These are phyloP conservation scores for Rapana venosa DNA, from an alignment of 2,888 invertebrate genomes.

Conservation along the genomic window DNA sequence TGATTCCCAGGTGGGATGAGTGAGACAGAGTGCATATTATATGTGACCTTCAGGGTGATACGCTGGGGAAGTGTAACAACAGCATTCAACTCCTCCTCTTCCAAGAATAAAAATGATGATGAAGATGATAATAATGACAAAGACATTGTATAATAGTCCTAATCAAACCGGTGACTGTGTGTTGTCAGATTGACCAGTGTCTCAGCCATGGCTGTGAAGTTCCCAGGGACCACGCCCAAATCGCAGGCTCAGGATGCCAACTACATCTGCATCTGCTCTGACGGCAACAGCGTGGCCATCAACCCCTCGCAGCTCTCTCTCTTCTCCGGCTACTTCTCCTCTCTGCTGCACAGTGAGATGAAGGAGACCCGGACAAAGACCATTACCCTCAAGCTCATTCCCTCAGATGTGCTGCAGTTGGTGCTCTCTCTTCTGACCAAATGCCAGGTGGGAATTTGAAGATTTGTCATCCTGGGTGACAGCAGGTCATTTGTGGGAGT, in stretches of 20 bases:
- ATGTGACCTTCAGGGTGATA: too few relatives aligned
- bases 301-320: constrained; percentile 26
- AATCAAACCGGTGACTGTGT: not conserved
- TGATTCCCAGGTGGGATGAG: too few relatives aligned
- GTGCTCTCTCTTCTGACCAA: constrained; percentile 36
- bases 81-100: too few relatives aligned
- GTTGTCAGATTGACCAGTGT: not conserved
- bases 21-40: too few relatives aligned
- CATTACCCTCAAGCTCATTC: constrained; percentile 38
- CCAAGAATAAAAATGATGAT: too few relatives aligned
- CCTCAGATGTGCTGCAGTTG: constrained; percentile 30
- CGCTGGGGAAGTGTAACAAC: too few relatives aligned
- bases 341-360: constrained; percentile 42
- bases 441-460: constrained; percentile 15
- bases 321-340: constrained; percentile 46
- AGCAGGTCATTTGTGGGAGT: too few relatives aligned
- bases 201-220: constrained; percentile 51
- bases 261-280: constrained; percentile 43
- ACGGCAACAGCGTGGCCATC: constrained; percentile 40
- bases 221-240: constrained; percentile 52
- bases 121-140: not conserved
- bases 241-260: constrained; percentile 43
- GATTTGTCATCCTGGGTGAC: not conserved
- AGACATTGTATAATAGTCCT: too few relatives aligned
- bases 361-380: constrained; percentile 33